Evolutionary conservation across 2,113 vertebrate genomes (phyloP).

Genomic region (Dromas ardeola): DNA sequence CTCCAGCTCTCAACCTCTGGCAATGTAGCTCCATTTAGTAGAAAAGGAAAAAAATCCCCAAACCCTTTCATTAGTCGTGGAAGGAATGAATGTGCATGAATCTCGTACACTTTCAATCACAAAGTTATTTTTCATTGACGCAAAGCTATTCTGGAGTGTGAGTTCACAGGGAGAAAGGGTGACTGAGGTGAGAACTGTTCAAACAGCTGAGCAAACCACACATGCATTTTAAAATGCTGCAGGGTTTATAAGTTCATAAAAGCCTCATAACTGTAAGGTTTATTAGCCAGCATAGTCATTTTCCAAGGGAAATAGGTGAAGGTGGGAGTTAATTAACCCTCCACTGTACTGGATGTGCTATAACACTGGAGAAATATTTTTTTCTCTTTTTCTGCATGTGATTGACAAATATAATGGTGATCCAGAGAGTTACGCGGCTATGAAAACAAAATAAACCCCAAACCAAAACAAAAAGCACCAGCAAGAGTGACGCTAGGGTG

Average conservation of each 20-base stretch:
- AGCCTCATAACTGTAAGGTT: conserved; percentile 1
- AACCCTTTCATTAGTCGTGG: neutral
- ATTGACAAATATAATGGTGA: neutral
- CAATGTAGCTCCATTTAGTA: neutral
- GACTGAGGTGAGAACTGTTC: conserved; percentile 18
- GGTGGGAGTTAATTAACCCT: neutral
- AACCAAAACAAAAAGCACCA: neutral
- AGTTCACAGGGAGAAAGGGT: conserved; percentile 17
- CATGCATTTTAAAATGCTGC: neutral
- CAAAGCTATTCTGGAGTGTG: neutral
- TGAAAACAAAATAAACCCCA: neutral
- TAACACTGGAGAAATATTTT: neutral
- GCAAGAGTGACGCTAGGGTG: neutral
- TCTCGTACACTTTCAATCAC: neutral
- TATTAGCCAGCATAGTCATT: conserved; percentile 32
- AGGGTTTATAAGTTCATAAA: conserved; percentile 17
- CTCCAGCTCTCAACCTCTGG: neutral
- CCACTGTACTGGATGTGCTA: neutral
- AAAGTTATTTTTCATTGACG: neutral
- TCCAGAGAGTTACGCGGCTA: neutral
- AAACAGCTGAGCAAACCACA: conserved; percentile 12
- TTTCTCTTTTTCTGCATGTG: neutral
- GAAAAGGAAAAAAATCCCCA: neutral
- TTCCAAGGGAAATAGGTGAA: neutral
- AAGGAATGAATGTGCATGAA: neutral